Evolutionary conservation across 2,113 vertebrate species (phyloP).

Genomic region (Macquaria australasica): DNA sequence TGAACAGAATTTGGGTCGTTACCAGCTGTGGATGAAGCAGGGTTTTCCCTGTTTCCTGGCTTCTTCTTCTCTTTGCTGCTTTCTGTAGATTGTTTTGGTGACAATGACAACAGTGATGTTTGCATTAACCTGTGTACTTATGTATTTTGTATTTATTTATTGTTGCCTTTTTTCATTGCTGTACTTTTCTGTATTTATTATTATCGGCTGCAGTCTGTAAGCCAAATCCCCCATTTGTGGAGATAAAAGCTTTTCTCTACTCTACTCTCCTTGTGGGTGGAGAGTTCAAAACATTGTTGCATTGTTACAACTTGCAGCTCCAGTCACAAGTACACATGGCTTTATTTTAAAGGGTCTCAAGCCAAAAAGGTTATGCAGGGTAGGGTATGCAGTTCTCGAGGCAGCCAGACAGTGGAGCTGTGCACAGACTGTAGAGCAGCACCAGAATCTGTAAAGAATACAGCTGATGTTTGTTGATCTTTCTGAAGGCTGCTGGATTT

Average conservation of each 20-base stretch:
- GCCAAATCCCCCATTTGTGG: no score
- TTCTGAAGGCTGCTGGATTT: not conserved
- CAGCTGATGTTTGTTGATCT: not conserved
- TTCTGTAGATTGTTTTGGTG: not conserved
- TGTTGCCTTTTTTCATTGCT: not conserved
- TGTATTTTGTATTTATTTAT: not conserved
- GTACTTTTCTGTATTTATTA: not conserved
- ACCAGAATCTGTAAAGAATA: not conserved
- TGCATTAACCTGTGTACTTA: not conserved
- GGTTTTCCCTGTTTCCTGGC: not conserved
- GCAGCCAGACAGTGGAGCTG: slow-evolving; percentile 5
- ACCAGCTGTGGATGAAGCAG: not conserved
- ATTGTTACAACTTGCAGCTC: no score
- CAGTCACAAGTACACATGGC: no score
- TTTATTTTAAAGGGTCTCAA: not conserved
- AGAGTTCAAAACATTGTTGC: no score
- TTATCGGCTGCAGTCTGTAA: no score
- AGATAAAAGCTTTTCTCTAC: no score
- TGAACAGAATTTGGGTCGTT: not conserved
- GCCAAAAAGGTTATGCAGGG: no score
- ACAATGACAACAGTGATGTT: not conserved
- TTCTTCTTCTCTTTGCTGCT: not conserved
- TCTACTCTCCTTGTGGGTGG: no score
- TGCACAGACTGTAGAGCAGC: not conserved
- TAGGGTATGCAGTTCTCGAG: not conserved